Percentiles rank a stretch among this genome's conserved stretches.
Evolutionary conservation across 2,113 vertebrate genomes (phyloP).

Genomic region (Eudyptes chrysolophus): DNA sequence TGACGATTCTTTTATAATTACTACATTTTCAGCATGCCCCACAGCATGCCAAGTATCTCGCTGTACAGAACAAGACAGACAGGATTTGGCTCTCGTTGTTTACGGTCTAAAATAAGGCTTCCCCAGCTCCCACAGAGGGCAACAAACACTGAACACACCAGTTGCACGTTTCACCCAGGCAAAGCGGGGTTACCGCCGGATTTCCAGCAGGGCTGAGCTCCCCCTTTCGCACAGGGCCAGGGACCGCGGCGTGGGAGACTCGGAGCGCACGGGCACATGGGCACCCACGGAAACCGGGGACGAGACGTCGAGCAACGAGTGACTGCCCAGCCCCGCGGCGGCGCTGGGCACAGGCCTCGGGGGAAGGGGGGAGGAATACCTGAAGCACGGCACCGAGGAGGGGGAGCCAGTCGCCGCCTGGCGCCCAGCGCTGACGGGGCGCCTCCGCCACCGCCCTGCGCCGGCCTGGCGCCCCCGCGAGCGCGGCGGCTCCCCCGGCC

Average conservation of each 20-base stretch:
- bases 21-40: neutral
- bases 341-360: neutral
- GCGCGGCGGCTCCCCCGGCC: neutral
- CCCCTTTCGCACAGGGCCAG: neutral
- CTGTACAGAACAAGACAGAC: neutral
- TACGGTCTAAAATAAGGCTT: neutral
- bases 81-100: neutral
- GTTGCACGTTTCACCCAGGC: neutral
- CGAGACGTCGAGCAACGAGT: neutral
- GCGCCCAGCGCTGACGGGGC: neutral
- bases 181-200: neutral
- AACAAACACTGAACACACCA: rapidly evolving
- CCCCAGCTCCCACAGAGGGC: neutral
- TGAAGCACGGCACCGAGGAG: neutral
- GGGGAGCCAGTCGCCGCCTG: neutral
- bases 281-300: neutral
- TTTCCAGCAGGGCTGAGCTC: neutral
- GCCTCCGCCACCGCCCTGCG: neutral
- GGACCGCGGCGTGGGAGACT: neutral
- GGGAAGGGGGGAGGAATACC: neutral
- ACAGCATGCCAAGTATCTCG: neutral
- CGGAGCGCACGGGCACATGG: neutral
- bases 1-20: neutral
- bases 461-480: neutral
- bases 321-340: neutral